phyloP scores from a whole-genome alignment of 2,888 invertebrate genomes.

The Polydrusus tereticollis region DNA sequence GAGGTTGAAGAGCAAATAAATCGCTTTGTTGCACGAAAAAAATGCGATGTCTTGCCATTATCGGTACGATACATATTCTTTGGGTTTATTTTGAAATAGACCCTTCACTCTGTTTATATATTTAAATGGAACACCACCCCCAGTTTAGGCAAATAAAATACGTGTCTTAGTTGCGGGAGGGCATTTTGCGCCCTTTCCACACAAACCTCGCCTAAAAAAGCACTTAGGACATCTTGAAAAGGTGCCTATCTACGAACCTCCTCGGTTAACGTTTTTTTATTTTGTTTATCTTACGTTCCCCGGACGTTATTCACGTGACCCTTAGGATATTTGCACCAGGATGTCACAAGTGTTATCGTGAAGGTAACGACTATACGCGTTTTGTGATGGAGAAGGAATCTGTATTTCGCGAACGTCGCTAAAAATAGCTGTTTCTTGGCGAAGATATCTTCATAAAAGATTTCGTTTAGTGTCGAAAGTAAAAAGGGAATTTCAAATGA shows the following conservation, averaged over 20 bases:
- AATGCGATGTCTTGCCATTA: no score
- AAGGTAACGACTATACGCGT: constrained; percentile 25
- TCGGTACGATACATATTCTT: no score
- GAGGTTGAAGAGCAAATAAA: no score
- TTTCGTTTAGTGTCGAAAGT: background rate
- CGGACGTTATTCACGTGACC: constrained; percentile 12
- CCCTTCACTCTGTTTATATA: no score
- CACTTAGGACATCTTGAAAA: constrained; percentile 22
- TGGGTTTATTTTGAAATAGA: no score
- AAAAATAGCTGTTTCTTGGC: background rate
- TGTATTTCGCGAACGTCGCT: constrained; percentile 7
- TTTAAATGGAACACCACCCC: no score
- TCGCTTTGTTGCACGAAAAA: no score
- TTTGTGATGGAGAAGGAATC: constrained; percentile 23
- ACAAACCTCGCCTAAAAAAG: constrained; percentile 15
- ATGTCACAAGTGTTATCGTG: constrained; percentile 32
- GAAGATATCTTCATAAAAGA: background rate
- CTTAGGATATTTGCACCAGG: constrained; percentile 26
- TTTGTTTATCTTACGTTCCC: constrained; percentile 33
- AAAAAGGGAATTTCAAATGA: background rate
- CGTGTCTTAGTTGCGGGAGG: background rate
- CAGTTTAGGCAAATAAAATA: background rate
- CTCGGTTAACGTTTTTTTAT: constrained; percentile 29
- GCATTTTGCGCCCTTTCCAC: background rate
- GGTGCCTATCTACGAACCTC: constrained; percentile 32